A percentile compares a stretch with the other conserved stretches of the same genome.
Conservation (phyloP, 2,797 vertebrate genomes). For the Distichodus sexfasciatus region DNA sequence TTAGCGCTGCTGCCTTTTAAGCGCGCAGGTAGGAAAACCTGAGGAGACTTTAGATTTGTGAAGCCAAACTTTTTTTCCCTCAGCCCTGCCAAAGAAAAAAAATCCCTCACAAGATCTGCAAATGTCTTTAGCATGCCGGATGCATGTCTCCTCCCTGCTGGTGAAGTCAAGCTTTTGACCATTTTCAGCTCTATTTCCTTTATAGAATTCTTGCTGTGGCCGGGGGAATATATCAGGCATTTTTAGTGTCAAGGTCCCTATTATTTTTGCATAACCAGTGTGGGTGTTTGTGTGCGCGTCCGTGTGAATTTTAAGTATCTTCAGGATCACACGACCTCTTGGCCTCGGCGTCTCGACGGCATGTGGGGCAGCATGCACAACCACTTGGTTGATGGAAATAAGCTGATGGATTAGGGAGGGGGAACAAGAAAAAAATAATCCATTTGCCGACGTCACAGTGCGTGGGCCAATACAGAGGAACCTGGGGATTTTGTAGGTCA, state of each 20-base stretch:
- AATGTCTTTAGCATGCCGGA: background rate
- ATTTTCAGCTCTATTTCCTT: background rate
- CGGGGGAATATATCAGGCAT: background rate
- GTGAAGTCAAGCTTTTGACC: background rate
- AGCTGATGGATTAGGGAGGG: conserved; percentile 65
- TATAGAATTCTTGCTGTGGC: background rate
- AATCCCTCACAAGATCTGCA: background rate
- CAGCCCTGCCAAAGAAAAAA: no score
- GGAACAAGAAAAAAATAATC: conserved; percentile 63
- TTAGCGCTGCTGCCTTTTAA: no score
- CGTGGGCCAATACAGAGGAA: conserved; percentile 43
- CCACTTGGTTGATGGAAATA: conserved; percentile 59
- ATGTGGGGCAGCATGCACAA: conserved; percentile 35
- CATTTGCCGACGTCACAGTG: conserved; percentile 59
- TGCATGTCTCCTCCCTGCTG: background rate
- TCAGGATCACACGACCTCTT: conserved; percentile 23
- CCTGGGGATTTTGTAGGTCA: conserved; percentile 53
- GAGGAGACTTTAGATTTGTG: no score
- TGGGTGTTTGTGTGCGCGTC: background rate
- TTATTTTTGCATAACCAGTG: background rate
- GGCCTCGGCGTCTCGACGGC: conserved; percentile 6
- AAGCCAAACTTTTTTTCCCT: no score
- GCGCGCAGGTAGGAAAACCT: no score
- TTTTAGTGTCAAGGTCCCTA: background rate
- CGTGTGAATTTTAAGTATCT: background rate